These are phyloP conservation scores for Malurus alboscapulatus DNA, from an alignment of 2,113 vertebrate genomes.

Conservation along the genomic window DNA sequence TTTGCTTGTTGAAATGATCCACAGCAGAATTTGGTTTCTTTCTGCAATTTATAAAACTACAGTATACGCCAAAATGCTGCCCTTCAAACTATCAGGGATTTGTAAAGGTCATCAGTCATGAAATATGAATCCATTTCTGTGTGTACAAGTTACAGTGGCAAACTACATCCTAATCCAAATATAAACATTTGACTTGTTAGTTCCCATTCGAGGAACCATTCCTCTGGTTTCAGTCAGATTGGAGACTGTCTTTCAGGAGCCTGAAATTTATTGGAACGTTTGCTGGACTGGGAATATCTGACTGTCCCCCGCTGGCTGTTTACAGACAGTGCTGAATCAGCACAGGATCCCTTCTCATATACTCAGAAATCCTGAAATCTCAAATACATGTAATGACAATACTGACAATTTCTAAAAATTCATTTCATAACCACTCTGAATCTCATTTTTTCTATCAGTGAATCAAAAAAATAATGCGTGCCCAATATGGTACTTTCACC, in stretches of 20 bases:
- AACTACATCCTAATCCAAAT: slow-evolving; percentile 39
- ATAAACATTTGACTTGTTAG: background rate
- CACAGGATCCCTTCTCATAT: background rate
- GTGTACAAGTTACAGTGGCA: slow-evolving; percentile 23
- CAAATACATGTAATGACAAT: background rate
- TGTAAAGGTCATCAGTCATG: slow-evolving; percentile 37
- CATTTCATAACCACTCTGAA: background rate
- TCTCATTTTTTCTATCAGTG: background rate
- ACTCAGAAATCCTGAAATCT: background rate
- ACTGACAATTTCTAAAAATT: background rate
- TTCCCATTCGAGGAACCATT: background rate
- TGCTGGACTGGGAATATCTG: background rate
- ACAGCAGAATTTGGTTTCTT: background rate
- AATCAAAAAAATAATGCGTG: background rate
- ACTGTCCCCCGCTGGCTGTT: background rate
- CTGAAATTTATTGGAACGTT: background rate
- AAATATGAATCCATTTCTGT: slow-evolving; percentile 38
- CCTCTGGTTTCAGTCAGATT: background rate
- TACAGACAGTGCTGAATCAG: background rate
- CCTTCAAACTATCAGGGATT: slow-evolving; percentile 29
- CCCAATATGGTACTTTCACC: background rate
- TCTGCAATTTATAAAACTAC: background rate
- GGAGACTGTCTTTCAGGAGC: background rate
- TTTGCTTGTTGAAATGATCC: slow-evolving; percentile 31
- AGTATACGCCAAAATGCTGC: background rate